Evolutionary conservation across 2,888 invertebrate genomes (phyloP).

Genomic region (Ellobium chinense): DNA sequence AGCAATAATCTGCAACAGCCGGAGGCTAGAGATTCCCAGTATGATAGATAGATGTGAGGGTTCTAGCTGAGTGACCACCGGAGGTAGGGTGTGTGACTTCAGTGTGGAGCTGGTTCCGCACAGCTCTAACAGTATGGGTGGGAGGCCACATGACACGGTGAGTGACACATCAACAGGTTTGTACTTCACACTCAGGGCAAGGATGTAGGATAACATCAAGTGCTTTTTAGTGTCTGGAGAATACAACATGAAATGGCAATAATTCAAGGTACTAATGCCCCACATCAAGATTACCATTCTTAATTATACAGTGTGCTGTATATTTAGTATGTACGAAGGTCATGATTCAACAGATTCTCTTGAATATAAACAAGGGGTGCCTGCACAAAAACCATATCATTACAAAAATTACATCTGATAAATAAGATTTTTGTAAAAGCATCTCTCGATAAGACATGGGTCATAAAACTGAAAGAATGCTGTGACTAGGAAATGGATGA

Average conservation of each 20-base stretch:
- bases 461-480: too few relatives aligned
- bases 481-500: too few relatives aligned
- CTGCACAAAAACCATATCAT: too few relatives aligned
- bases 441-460: too few relatives aligned
- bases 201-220: slow-evolving; percentile 81
- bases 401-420: too few relatives aligned
- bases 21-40: slow-evolving; percentile 80
- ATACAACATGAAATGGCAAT: neutral
- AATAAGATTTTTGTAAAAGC: too few relatives aligned
- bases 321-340: too few relatives aligned
- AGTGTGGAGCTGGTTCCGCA: slow-evolving; percentile 62
- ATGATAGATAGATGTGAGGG: slow-evolving; percentile 66
- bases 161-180: slow-evolving; percentile 82
- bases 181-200: slow-evolving; percentile 82
- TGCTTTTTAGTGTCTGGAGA: slow-evolving; percentile 76
- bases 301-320: too few relatives aligned
- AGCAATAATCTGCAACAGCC: slow-evolving; percentile 82
- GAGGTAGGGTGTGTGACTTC: slow-evolving; percentile 62
- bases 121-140: slow-evolving; percentile 80
- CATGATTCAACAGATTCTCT: too few relatives aligned
- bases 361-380: too few relatives aligned
- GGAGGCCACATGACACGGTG: slow-evolving; percentile 82
- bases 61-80: slow-evolving; percentile 59
- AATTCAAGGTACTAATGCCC: too few relatives aligned
- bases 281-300: too few relatives aligned